These are phyloP conservation scores for Thalassarche chlororhynchos DNA, from an alignment of 2,113 vertebrate genomes.

Conservation along the genomic window DNA sequence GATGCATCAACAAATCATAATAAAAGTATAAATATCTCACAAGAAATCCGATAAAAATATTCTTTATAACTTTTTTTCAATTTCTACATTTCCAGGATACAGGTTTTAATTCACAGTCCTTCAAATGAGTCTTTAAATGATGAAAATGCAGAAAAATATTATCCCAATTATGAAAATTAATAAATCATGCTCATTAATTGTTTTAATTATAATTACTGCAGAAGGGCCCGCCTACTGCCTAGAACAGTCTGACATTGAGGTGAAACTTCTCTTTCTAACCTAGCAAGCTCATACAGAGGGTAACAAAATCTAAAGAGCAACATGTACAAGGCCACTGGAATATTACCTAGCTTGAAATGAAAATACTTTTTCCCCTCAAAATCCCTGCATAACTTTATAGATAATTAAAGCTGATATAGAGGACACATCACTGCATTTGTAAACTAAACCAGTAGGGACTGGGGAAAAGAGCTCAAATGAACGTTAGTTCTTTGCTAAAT, in stretches of 20 bases:
- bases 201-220: background rate
- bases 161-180: background rate
- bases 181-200: background rate
- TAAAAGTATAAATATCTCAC: background rate
- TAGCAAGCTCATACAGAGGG: background rate
- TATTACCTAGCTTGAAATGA: background rate
- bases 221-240: background rate
- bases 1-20: background rate
- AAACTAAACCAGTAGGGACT: fast-evolving
- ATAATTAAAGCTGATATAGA: background rate
- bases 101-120: background rate
- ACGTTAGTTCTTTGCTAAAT: background rate
- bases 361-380: background rate
- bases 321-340: background rate
- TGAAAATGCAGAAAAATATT: background rate
- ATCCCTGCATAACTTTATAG: background rate
- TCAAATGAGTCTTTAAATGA: background rate
- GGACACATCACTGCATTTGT: background rate
- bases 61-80: background rate
- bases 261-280: background rate
- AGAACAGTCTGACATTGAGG: background rate
- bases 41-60: background rate
- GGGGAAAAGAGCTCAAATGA: background rate
- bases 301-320: background rate
- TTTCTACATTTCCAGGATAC: background rate